phyloP scores from a whole-genome alignment of 2,888 invertebrate species.

The Cantharis flavilabris region DNA sequence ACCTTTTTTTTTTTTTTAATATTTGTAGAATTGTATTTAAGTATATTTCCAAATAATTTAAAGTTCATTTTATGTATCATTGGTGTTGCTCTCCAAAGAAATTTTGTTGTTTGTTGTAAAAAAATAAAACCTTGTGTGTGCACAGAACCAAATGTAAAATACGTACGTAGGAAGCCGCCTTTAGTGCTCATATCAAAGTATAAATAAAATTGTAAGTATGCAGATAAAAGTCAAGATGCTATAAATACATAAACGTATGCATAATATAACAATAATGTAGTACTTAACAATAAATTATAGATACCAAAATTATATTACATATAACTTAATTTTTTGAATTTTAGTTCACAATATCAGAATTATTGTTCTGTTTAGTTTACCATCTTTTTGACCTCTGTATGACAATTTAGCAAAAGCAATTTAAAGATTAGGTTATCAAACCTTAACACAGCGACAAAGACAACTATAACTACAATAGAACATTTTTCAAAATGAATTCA shows the following conservation, averaged over 20 bases:
- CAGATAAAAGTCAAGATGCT: neutral
- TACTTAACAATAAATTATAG: neutral
- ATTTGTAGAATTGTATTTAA: too few species aligned
- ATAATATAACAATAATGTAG: neutral
- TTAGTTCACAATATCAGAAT: neutral
- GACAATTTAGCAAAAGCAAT: neutral
- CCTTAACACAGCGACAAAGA: neutral
- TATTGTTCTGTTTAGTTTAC: neutral
- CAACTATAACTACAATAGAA: neutral
- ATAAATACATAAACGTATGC: too few species aligned
- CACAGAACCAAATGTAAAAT: neutral
- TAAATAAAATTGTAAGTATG: neutral
- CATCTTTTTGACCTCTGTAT: neutral
- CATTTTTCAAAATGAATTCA: conserved; percentile 7
- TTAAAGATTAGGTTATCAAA: neutral
- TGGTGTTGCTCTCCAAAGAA: too few species aligned
- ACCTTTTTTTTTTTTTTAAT: too few species aligned
- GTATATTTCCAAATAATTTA: too few species aligned
- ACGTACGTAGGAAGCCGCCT: neutral
- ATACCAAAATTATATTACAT: too few species aligned
- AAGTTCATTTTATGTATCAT: too few species aligned
- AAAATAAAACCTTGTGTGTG: too few species aligned
- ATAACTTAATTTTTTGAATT: neutral
- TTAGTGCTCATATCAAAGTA: neutral
- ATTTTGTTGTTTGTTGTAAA: too few species aligned